Base-by-base conservation (phyloP, 1,140 invertebrate genomes). In the Lineus longissimus region DNA sequence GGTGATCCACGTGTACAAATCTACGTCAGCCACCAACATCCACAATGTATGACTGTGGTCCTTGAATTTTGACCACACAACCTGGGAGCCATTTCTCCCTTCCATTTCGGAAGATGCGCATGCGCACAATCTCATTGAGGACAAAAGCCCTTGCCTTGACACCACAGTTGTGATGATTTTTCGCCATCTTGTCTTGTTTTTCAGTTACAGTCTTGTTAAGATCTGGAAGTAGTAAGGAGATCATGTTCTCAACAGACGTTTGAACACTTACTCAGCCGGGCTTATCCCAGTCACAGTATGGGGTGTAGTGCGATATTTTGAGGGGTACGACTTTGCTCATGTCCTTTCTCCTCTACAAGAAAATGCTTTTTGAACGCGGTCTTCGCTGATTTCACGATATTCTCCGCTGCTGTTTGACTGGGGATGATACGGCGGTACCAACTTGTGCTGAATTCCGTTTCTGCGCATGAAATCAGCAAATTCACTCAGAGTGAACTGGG, bases 301-400 rank as follows among this genome's bases (percentile, higher is more conserved):
- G 6, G 47, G 47, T 4, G 47, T 51, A 6, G 47, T 51, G 4
- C 47, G 6, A 51, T 27, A 51, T 51, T 6, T 51, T 51, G 47
- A 51, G 25, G 9, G 47, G 47, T 43, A 19, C n/a, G n/a, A 23
- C 47, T 51, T 51, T 27, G 47, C 33, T 36, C 33, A 15, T 15
- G 4, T 7, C 33, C 33, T 15, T 36, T 36, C 33, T 15, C 6
- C 33, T 36, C 33, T 36, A 15, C 33, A 36, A 36, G 30, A 41
- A 58, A 13, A 30, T 45, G 33, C 33, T 47, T 60, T 59, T 64
- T n/a, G 36, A 64, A 54, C 27, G 56, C 15, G 31, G 30, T 45
- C 55, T 57, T 57, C n/a, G 29, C 62, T 15, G 56, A 54, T 22
- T 65, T 25, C 23, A 67, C 57, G 27, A 60, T 27, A 31, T 33